Percentiles rank a stretch among this genome's conserved stretches.
These are phyloP conservation scores for Colius striatus DNA, from an alignment of 2,113 vertebrate genomes.

Conservation along the genomic window DNA sequence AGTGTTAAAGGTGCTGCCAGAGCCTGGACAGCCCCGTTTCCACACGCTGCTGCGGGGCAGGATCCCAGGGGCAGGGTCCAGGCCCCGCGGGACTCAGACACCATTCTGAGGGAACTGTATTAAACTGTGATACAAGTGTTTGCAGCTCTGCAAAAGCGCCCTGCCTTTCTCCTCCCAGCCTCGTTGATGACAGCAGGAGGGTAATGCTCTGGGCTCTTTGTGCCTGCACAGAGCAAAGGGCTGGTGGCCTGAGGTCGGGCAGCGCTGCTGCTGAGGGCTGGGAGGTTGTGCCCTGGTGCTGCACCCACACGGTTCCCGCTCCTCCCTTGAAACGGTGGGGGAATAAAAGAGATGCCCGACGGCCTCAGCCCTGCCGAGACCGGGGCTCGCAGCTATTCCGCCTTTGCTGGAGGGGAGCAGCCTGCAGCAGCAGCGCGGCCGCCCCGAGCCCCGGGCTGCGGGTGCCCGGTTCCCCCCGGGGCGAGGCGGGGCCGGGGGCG, in stretches of 20 bases:
- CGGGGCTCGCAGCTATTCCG: not conserved
- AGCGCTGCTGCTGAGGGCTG: not conserved
- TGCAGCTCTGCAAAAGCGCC: not conserved
- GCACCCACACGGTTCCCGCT: rapidly evolving
- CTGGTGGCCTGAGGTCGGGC: too few relatives aligned
- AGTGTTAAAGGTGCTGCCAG: not conserved
- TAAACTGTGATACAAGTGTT: not conserved
- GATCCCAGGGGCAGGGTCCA: too few relatives aligned
- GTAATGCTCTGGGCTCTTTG: too few relatives aligned
- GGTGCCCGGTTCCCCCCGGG: not conserved
- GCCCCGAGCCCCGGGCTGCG: rapidly evolving
- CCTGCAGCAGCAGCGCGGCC: not conserved
- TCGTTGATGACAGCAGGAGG: too few relatives aligned
- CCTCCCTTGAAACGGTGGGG: not conserved
- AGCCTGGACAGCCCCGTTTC: rapidly evolving
- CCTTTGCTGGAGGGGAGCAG: not conserved
- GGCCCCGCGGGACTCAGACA: not conserved
- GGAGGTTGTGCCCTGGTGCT: not conserved
- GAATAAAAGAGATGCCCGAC: too few relatives aligned
- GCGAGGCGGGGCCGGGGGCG: conserved; percentile 6
- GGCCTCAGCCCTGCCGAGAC: not conserved
- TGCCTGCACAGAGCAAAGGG: too few relatives aligned
- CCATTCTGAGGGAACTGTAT: not conserved
- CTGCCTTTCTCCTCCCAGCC: too few relatives aligned
- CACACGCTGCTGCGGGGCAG: too few relatives aligned